These are phyloP conservation scores for Crypturellus tataupa DNA, from an alignment of 2,797 vertebrate species.

Conservation along the genomic window DNA sequence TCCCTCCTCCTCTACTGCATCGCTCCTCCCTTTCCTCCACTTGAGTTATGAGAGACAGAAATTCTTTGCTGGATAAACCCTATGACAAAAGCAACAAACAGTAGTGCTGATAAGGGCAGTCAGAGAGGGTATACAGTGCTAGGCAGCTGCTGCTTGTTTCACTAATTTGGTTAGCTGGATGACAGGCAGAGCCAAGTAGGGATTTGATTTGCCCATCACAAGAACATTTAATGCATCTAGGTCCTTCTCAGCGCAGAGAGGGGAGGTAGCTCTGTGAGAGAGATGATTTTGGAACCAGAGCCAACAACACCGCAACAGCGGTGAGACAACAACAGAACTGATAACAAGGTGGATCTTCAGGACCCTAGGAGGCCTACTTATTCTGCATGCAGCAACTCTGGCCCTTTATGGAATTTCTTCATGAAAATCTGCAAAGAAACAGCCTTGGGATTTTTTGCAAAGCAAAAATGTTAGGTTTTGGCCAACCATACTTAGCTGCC, in stretches of 20 bases:
- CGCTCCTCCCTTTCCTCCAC: not conserved
- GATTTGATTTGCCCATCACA: not conserved
- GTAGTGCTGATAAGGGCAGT: not conserved
- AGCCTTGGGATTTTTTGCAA: not conserved
- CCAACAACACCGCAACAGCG: no score
- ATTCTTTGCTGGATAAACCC: not conserved
- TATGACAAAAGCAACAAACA: not conserved
- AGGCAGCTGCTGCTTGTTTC: not conserved
- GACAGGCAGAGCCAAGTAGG: not conserved
- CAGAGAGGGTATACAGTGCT: not conserved
- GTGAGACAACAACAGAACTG: not conserved
- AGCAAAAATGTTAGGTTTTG: not conserved
- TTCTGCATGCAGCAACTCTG: not conserved
- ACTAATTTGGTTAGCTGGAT: not conserved
- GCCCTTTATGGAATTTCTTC: not conserved
- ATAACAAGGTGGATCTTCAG: not conserved
- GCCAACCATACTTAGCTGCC: not conserved
- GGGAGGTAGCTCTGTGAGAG: rapidly evolving
- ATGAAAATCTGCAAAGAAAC: not conserved
- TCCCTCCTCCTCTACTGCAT: not conserved
- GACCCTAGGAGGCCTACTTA: not conserved
- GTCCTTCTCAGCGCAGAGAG: not conserved
- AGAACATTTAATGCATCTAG: not conserved
- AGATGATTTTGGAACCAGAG: not conserved
- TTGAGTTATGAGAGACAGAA: not conserved